phyloP scores from a whole-genome alignment of 2,888 invertebrate genomes.

The Tethea ocularis region DNA sequence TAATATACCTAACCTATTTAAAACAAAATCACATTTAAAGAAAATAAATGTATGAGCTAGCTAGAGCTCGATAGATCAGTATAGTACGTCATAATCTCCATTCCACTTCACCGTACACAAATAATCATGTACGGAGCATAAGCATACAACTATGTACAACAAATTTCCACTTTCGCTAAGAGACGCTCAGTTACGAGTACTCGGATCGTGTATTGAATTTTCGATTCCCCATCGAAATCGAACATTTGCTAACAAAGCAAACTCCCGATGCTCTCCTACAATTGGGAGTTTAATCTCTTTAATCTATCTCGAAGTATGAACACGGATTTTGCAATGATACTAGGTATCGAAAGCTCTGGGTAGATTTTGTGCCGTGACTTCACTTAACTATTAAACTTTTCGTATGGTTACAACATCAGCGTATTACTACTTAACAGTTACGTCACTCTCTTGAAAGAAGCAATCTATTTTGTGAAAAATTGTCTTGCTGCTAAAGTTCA shows the following conservation, averaged over 20 bases:
- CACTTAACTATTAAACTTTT: no score
- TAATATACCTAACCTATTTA: no score
- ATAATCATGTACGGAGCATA: not conserved
- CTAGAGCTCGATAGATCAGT: not conserved
- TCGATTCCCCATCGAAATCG: constrained; percentile 18
- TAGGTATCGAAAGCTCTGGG: not conserved
- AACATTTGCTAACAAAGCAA: constrained; percentile 30
- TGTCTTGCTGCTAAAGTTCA: no score
- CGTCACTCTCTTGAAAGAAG: no score
- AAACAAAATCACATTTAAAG: no score
- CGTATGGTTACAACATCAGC: no score
- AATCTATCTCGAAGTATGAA: constrained; percentile 24
- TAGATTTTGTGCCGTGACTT: no score
- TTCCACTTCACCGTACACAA: not conserved
- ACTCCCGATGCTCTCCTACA: constrained; percentile 17
- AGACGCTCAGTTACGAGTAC: constrained; percentile 4
- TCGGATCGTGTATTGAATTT: constrained; percentile 15
- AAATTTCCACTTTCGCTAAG: not conserved
- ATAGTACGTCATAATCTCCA: not conserved
- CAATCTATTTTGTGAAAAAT: no score
- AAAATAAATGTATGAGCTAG: no score
- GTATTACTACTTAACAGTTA: no score
- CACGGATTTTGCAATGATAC: constrained; percentile 8
- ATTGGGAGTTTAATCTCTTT: constrained; percentile 33
- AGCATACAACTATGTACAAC: not conserved